phyloP scores from a whole-genome alignment of 1,140 invertebrate species.

The Adelges cooleyi region DNA sequence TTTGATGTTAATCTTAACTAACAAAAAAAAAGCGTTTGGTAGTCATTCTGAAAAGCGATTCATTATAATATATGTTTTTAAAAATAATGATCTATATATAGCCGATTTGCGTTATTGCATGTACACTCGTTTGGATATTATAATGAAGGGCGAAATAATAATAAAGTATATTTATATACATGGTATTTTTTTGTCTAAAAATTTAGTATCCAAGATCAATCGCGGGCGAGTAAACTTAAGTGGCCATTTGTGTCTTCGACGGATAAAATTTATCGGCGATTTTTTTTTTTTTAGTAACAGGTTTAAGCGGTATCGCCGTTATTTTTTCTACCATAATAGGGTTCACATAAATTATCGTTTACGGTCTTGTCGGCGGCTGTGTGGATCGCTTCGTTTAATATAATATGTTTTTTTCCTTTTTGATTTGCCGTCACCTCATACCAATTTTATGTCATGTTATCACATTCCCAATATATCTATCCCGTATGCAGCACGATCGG shows the following conservation, averaged over 20 bases:
- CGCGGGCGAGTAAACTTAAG: neutral
- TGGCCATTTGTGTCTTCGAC: constrained; percentile 9
- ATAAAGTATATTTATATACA: neutral
- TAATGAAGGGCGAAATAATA: neutral
- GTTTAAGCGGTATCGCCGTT: neutral
- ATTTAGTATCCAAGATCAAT: neutral
- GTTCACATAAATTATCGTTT: constrained; percentile 23
- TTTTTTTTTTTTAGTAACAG: too few relatives aligned
- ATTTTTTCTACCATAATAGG: neutral
- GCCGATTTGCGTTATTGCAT: too few relatives aligned
- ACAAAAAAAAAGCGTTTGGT: too few relatives aligned
- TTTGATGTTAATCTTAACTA: too few relatives aligned
- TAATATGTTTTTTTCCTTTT: constrained; percentile 7
- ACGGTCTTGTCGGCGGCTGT: constrained; percentile 16
- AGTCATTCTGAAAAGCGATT: too few relatives aligned
- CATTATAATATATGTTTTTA: too few relatives aligned
- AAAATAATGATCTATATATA: too few relatives aligned
- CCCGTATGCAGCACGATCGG: too few relatives aligned
- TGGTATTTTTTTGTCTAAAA: neutral
- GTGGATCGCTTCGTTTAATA: neutral
- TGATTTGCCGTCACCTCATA: constrained; percentile 12
- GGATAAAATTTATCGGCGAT: constrained; percentile 16
- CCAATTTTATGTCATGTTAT: constrained; percentile 10
- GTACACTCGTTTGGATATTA: neutral
- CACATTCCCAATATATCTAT: neutral